phyloP scores from a whole-genome alignment of 2,113 vertebrate genomes.

The Oplegnathus fasciatus region DNA sequence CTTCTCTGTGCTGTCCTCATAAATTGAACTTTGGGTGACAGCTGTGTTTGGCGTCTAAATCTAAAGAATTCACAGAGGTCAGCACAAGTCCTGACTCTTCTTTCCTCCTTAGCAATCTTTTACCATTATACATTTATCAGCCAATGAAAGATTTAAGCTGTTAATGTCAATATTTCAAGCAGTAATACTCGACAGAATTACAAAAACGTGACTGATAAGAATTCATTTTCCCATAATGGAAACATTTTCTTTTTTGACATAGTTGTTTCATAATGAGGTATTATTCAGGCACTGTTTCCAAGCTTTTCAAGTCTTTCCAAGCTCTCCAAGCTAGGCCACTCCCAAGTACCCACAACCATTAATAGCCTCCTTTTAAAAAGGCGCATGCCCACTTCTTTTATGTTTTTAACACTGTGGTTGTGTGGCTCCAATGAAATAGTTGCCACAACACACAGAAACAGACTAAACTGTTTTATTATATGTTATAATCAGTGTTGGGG shows the following conservation, averaged over 20 bases:
- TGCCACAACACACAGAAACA: background rate
- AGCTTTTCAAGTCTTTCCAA: background rate
- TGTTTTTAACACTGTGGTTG: background rate
- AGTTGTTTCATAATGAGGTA: background rate
- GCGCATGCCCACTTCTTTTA: background rate
- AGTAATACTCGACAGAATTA: background rate
- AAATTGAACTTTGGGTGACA: slow-evolving; percentile 8
- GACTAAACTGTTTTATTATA: background rate
- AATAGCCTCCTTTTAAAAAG: background rate
- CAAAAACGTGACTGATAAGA: background rate
- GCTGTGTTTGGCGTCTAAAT: background rate
- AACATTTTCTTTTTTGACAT: background rate
- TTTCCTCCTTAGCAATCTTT: background rate
- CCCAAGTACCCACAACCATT: background rate
- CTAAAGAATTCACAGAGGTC: background rate
- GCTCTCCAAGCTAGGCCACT: background rate
- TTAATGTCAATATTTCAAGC: background rate
- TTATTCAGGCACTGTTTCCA: background rate
- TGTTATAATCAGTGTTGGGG: background rate
- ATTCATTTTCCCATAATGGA: background rate
- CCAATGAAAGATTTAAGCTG: background rate
- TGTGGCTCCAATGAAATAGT: background rate
- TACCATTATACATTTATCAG: background rate
- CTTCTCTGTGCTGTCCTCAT: background rate
- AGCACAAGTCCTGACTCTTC: background rate